Evolutionary conservation across 2,113 vertebrate species (phyloP), one percentile per base, ranked within the genome.

Genomic region (Tachycineta bicolor): DNA sequence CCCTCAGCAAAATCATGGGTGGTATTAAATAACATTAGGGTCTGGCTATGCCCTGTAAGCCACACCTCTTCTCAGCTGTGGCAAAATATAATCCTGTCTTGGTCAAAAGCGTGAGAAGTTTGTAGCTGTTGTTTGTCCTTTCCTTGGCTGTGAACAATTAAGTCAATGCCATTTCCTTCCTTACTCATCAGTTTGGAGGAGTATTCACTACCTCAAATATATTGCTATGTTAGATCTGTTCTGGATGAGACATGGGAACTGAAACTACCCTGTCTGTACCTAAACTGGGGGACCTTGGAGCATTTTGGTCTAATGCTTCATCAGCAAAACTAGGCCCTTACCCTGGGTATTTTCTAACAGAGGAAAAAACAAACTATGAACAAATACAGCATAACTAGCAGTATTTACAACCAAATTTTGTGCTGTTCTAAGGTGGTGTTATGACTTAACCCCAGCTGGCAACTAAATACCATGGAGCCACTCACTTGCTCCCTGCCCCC

Each of bases 71-170:
- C 13, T n/a, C 1, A 1, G 2, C 23, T 39, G 3, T 7, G 23
- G 8, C 39, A 28, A 39, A 39, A 53, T 19, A 24, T 29, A n/a
- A 39, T 6, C 22, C 14, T 28, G 23, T 46, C 14, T 46, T 28
- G 28, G 26, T 23, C 28, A 46, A 39, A 39, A n/a, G 7, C 1
- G 0, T 1, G 2, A 16, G 12, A 11, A 5, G 19, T n/a, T 34
- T 63, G 12, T 29, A 14, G 5, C 24, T 59, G 19, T n/a, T 67
- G 15, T 60, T 39, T 28, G 11, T 53, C 22, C 11, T 39, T 53
- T 41, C 21, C 4, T n/a, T 77, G 3, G 1, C 80, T 85, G 22
- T 58, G 21, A 77, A 58, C 14, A 47, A 9, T n/a, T 10, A 22
- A 18, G 11, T 49, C 19, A 85, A 3, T 41, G 8, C 2, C 12